Conservation (phyloP, 2,888 invertebrate species). For the Crematogaster levior region DNA sequence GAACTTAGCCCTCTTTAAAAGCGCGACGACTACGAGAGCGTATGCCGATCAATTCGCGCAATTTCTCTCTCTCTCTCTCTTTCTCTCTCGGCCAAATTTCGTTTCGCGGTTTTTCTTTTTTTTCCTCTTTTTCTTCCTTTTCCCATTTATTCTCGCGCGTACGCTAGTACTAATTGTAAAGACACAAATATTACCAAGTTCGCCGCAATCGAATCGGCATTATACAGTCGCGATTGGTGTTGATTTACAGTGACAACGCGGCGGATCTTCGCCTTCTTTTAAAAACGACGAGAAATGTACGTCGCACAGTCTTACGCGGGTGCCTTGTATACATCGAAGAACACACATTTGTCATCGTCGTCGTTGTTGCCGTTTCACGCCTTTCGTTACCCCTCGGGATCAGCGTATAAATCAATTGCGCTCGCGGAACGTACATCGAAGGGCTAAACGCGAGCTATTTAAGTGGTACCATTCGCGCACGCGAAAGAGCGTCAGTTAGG, state of each 20-base stretch:
- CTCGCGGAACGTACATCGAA: neutral
- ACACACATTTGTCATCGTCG: conserved; percentile 5
- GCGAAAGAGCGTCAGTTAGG: neutral
- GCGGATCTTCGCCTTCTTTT: neutral
- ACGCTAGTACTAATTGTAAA: conserved; percentile 20
- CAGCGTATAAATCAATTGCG: neutral
- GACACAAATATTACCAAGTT: conserved; percentile 37
- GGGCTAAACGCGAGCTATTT: neutral
- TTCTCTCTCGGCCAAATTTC: conserved; percentile 31
- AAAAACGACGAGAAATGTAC: conserved; percentile 24
- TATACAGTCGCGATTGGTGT: conserved; percentile 50
- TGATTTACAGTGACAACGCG: conserved; percentile 47
- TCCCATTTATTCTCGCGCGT: neutral
- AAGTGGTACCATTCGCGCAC: conserved; percentile 32
- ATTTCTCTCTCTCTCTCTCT: neutral
- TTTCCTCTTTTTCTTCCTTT: conserved; percentile 8
- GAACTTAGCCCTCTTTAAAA: conserved; percentile 61
- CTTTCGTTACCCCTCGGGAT: neutral
- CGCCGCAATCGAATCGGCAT: conserved; percentile 39
- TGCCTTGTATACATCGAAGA: conserved; percentile 35
- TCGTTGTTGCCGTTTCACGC: neutral
- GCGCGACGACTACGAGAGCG: conserved; percentile 38
- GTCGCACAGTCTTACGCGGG: conserved; percentile 45
- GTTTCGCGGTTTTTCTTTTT: conserved; percentile 18
- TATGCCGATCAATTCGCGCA: conserved; percentile 40